phyloP scores from a whole-genome alignment of 1,140 invertebrate species.

The Teleogryllus occipitalis region DNA sequence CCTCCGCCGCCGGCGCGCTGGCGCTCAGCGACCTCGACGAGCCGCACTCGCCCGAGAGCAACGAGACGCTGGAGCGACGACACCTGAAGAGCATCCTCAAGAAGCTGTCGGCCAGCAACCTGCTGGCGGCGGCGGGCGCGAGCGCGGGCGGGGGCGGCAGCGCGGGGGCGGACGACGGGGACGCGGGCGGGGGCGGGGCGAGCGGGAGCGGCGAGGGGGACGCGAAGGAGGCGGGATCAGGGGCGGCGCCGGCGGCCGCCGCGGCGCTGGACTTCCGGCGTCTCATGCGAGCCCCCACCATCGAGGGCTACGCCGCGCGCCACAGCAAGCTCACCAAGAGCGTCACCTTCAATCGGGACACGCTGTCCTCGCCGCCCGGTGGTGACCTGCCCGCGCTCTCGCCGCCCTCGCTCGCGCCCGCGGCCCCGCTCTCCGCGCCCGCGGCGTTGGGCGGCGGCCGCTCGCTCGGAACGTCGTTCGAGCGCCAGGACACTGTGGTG shows the following conservation, averaged over 20 bases:
- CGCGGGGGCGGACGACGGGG: constrained; percentile 14
- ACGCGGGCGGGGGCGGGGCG: constrained; percentile 14
- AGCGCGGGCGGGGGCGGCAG: constrained; percentile 14
- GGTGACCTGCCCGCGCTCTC: background rate
- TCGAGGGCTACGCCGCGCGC: constrained; percentile 63
- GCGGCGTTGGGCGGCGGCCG: too few relatives aligned
- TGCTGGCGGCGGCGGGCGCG: constrained; percentile 16
- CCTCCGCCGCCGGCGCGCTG: too few relatives aligned
- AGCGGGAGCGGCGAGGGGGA: too few relatives aligned
- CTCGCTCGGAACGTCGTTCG: too few relatives aligned
- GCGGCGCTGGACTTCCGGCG: constrained; percentile 25
- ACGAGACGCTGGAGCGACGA: constrained; percentile 71
- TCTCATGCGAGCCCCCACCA: constrained; percentile 66
- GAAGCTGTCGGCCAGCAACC: constrained; percentile 49
- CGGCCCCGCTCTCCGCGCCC: too few relatives aligned
- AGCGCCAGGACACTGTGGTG: too few relatives aligned
- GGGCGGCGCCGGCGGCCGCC: background rate
- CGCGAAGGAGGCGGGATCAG: background rate
- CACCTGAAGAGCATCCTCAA: constrained; percentile 79
- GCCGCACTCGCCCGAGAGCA: constrained; percentile 55
- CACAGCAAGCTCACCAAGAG: constrained; percentile 81
- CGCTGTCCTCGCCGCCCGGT: constrained; percentile 65
- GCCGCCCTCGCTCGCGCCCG: too few relatives aligned
- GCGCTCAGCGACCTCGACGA: background rate
- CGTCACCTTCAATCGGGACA: constrained; percentile 78